A percentile compares a stretch with the other conserved stretches of the same genome.
phyloP scores from a whole-genome alignment of 2,888 invertebrate genomes.

The Epistrophella euchroma region DNA sequence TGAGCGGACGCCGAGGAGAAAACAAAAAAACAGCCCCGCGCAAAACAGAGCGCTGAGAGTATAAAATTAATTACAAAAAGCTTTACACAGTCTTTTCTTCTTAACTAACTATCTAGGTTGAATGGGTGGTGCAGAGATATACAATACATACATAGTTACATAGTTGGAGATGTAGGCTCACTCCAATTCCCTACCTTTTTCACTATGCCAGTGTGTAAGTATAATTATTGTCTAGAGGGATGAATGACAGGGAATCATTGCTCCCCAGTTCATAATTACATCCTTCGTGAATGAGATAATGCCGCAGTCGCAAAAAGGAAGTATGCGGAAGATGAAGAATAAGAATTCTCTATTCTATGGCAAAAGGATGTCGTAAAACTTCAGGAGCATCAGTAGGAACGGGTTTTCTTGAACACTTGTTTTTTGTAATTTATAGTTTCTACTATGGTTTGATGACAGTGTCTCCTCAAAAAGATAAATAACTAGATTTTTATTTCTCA shows the following conservation, averaged over 20 bases:
- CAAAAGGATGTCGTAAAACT: conserved; percentile 45
- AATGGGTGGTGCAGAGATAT: neutral
- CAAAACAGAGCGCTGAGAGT: conserved; percentile 42
- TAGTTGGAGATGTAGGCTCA: conserved; percentile 24
- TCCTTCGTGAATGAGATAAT: conserved; percentile 66
- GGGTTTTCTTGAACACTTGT: conserved; percentile 36
- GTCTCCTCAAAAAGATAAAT: conserved; percentile 33
- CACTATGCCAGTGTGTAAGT: conserved; percentile 50
- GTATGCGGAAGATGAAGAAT: conserved; percentile 25
- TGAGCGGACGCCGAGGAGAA: conserved; percentile 1
- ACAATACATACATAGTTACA: neutral
- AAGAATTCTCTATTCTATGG: conserved; percentile 34
- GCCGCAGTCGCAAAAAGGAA: conserved; percentile 11
- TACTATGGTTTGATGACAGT: conserved; percentile 30
- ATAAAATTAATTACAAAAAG: conserved; percentile 71
- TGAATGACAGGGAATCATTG: conserved; percentile 73
- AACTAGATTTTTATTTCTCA: conserved; percentile 2
- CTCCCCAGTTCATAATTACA: conserved; percentile 73
- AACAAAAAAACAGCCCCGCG: neutral
- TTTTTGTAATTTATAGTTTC: conserved; percentile 3
- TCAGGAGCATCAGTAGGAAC: conserved; percentile 15
- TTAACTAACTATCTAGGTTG: conserved; percentile 34
- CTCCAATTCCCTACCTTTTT: conserved; percentile 21
- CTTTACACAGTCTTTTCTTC: conserved; percentile 45
- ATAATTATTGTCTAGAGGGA: conserved; percentile 73